Base-by-base conservation (phyloP, 92 coral and sea anemone species). In the Porites divaricata region DNA sequence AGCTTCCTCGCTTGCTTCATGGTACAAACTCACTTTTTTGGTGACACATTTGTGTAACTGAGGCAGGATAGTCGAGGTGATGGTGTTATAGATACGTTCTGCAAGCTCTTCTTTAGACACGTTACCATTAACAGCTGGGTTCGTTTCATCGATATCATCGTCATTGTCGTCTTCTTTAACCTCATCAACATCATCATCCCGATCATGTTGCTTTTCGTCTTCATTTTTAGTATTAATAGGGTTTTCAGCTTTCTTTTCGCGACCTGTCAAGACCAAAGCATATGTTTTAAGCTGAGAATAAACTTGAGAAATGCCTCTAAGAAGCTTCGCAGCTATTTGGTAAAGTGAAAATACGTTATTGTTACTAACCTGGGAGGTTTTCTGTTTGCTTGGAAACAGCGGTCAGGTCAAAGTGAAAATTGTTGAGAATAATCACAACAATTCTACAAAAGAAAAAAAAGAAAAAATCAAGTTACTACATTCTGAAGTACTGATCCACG, bases 401-500 rank as follows among this genome's bases (percentile, higher is more conserved):
- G 54, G 95, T 94, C 86, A 96, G 83, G 76, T 96, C 95, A 83
- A 94, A 96, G 80, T 96, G 99, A 63, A 96, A 96, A 13, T 88
- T 85, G 81, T 95, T 92, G 50, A 96, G 91, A 81, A 96, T 86
- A 61, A 89, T 88, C 5, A 96, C 99, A 11, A 96, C 93, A 51
- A 93, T 63, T 68, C 99, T 96, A 78, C 53, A 81, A 64, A 67
- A 35, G 51, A 4, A 63, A 56, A 72, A 58, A 25, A 56, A 72
- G 50, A 25, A 54, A 50, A 54, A 85, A 4, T 7, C 50, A 66
- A 25, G 64, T 2, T 41, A 48, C 6, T 25, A 28, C 15, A 19
- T 58, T 19, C 10, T 17, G 10, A 6, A 16, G 8, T 0, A 50
- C 19, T 20, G 54, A n/a, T 22, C 45, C 45, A 35, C 45, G 45